Evolutionary conservation across 2,888 invertebrate species (phyloP).

Genomic region (Drosophila nr. perissopoda): DNA sequence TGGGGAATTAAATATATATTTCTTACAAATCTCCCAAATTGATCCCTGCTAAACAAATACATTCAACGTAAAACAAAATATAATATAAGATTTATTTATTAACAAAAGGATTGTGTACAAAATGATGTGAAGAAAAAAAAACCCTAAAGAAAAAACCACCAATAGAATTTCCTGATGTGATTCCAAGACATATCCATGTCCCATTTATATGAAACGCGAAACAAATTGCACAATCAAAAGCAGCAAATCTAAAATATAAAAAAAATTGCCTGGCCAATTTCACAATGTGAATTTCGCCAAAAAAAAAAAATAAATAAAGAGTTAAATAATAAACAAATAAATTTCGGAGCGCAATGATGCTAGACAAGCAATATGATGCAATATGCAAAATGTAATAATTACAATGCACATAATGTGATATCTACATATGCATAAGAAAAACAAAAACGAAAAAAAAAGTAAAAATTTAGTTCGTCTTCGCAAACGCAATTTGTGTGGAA

Average conservation of each 20-base stretch:
- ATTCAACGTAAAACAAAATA: slow-evolving; percentile 5
- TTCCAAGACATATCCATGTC: slow-evolving; percentile 62
- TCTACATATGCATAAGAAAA: slow-evolving; percentile 5
- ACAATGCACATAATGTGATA: slow-evolving; percentile 44
- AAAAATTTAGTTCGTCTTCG: slow-evolving; percentile 54
- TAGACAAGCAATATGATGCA: slow-evolving; percentile 27
- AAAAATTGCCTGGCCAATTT: slow-evolving; percentile 70
- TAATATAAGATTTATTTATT: slow-evolving; percentile 3
- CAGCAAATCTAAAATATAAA: slow-evolving; percentile 48
- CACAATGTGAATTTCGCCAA: slow-evolving; percentile 74
- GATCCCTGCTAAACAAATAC: not conserved
- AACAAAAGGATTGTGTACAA: slow-evolving; percentile 6
- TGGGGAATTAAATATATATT: slow-evolving; percentile 4
- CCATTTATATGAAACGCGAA: slow-evolving; percentile 24
- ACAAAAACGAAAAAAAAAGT: not conserved
- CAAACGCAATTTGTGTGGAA: slow-evolving; percentile 83
- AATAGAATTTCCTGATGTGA: slow-evolving; percentile 30
- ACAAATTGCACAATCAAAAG: slow-evolving; percentile 48
- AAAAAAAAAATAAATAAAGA: slow-evolving; percentile 19
- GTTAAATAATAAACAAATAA: slow-evolving; percentile 11
- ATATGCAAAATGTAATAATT: slow-evolving; percentile 39
- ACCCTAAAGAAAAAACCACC: slow-evolving; percentile 1
- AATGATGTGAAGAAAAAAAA: slow-evolving; percentile 19
- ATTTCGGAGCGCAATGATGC: slow-evolving; percentile 47
- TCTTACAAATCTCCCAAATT: not conserved